Conservation (phyloP, 1,140 invertebrate genomes). For the Conopomorpha cramerella region DNA sequence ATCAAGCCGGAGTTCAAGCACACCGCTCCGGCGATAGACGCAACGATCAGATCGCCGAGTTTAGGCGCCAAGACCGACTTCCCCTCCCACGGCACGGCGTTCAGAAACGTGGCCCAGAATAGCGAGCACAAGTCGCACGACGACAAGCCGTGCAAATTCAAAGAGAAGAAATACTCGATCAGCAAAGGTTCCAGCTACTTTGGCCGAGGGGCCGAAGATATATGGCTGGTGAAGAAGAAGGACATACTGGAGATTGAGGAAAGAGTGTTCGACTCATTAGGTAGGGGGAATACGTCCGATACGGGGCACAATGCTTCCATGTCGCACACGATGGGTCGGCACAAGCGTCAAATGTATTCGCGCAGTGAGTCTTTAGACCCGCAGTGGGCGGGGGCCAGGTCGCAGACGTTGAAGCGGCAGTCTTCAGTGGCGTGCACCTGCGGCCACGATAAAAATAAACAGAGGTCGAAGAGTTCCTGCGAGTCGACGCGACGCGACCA, state of each 20-base stretch:
- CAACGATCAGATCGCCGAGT: slow-evolving; percentile 42
- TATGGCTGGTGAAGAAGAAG: slow-evolving; percentile 54
- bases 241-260: slow-evolving; percentile 52
- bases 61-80: slow-evolving; percentile 37
- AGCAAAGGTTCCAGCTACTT: slow-evolving; percentile 48
- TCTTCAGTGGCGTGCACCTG: slow-evolving; percentile 48
- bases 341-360: slow-evolving; percentile 29
- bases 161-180: slow-evolving; percentile 39
- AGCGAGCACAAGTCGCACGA: slow-evolving; percentile 23
- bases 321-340: slow-evolving; percentile 33
- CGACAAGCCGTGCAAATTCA: slow-evolving; percentile 43
- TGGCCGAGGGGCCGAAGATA: slow-evolving; percentile 44
- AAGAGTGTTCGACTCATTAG: slow-evolving; percentile 42
- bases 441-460: slow-evolving; percentile 47
- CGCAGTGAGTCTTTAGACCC: slow-evolving; percentile 46
- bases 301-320: slow-evolving; percentile 25
- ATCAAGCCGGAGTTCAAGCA: slow-evolving; percentile 49
- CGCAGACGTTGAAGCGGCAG: slow-evolving; percentile 43
- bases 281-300: slow-evolving; percentile 36
- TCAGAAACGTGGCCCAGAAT: slow-evolving; percentile 35
- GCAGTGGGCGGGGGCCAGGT: slow-evolving; percentile 27
- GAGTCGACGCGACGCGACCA: slow-evolving; percentile 25
- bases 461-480: slow-evolving; percentile 21
- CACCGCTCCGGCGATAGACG: slow-evolving; percentile 30
- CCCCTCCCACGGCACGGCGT: slow-evolving; percentile 45